Conservation (phyloP, 2,888 invertebrate genomes). For the Cecidostiba fungosa region DNA sequence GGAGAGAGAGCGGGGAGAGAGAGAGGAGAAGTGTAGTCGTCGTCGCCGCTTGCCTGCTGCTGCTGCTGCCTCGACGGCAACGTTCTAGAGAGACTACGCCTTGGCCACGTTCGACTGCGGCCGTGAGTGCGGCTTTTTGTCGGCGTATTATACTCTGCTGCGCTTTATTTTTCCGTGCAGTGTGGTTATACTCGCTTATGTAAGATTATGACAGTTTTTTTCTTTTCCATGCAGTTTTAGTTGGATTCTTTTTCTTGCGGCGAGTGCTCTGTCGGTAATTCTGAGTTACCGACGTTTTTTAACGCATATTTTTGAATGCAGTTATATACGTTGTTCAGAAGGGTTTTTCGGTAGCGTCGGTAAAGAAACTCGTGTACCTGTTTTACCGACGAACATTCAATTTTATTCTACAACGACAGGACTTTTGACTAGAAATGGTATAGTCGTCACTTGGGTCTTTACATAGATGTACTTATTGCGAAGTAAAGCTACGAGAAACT, state of each 20-base stretch:
- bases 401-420: not conserved
- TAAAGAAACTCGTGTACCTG: not conserved
- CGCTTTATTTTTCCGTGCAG: not conserved
- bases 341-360: no score
- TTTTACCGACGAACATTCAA: not conserved
- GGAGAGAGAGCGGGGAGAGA: conserved; percentile 9
- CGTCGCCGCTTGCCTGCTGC: conserved; percentile 22
- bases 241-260: not conserved
- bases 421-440: no score
- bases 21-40: conserved; percentile 26
- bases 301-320: no score
- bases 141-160: conserved; percentile 12
- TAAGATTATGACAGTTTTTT: not conserved
- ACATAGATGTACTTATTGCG: not conserved
- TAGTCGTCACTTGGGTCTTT: no score
- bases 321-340: no score
- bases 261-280: no score
- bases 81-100: not conserved
- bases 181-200: not conserved
- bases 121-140: conserved; percentile 12
- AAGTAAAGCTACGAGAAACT: not conserved
- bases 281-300: no score
- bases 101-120: not conserved
- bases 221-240: no score
- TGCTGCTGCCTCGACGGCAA: conserved; percentile 15